These are phyloP conservation scores for Chelmon rostratus DNA, from an alignment of 2,797 vertebrate species.

Conservation along the genomic window DNA sequence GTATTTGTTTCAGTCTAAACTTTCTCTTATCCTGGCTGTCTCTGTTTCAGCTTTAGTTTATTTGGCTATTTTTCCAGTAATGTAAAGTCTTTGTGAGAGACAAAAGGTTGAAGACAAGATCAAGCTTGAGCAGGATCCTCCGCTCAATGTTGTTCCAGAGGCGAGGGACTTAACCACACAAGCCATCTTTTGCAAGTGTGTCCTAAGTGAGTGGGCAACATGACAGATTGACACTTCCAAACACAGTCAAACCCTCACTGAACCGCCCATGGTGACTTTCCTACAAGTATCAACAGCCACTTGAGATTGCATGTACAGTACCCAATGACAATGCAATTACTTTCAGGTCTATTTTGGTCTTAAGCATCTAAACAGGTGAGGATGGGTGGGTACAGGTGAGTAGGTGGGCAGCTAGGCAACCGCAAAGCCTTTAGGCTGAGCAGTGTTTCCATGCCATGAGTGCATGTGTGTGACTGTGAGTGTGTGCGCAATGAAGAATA, in stretches of 20 bases:
- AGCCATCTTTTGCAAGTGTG: slow-evolving; percentile 43
- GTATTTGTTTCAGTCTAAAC: not conserved
- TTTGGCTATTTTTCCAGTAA: not conserved
- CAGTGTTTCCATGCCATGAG: slow-evolving; percentile 58
- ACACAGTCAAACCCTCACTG: slow-evolving; percentile 54
- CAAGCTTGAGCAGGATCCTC: slow-evolving; percentile 62
- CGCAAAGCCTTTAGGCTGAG: slow-evolving; percentile 69
- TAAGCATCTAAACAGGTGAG: slow-evolving; percentile 64
- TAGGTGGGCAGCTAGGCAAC: slow-evolving; percentile 77
- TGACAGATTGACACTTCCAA: slow-evolving; percentile 57
- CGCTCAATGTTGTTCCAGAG: slow-evolving; percentile 30
- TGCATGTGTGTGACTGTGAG: slow-evolving; percentile 38
- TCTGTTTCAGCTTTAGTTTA: slow-evolving; percentile 1
- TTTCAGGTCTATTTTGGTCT: slow-evolving; percentile 59
- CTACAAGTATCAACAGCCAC: slow-evolving; percentile 70
- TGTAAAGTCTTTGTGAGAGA: not conserved
- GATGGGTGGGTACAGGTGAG: slow-evolving; percentile 63
- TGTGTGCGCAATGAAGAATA: slow-evolving; percentile 37
- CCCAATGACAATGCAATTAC: slow-evolving; percentile 42
- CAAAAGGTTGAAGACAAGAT: slow-evolving; percentile 46
- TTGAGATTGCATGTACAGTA: slow-evolving; percentile 30
- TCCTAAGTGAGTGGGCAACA: slow-evolving; percentile 57
- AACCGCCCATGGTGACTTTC: slow-evolving; percentile 45
- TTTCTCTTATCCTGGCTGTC: not conserved
- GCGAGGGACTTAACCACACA: slow-evolving; percentile 49